These are phyloP conservation scores for Cheiracanthium punctorium DNA, from an alignment of 2,888 invertebrate species.

Conservation along the genomic window DNA sequence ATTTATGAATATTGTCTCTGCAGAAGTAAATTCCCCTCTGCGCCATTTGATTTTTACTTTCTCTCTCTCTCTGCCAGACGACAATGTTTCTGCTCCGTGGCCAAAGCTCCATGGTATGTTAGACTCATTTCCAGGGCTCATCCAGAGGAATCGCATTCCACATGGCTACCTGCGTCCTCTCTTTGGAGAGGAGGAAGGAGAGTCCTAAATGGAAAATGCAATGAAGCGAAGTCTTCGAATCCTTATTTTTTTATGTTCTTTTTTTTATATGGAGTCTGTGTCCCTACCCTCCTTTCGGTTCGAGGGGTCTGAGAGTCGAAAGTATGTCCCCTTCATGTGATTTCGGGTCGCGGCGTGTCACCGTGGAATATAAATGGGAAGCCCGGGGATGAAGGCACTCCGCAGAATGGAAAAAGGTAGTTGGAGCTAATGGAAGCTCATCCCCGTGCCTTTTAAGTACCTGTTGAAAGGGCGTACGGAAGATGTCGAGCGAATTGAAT, in stretches of 20 bases:
- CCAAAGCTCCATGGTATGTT: conserved; percentile 24
- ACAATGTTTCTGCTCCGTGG: conserved; percentile 35
- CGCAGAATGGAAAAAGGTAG: conserved; percentile 33
- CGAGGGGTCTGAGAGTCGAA: neutral
- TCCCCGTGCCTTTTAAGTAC: neutral
- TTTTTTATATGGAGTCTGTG: no score
- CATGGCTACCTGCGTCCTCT: conserved; percentile 44
- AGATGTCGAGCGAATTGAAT: conserved; percentile 7
- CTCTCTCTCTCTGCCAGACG: neutral
- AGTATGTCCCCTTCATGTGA: conserved; percentile 45
- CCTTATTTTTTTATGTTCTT: conserved; percentile 8
- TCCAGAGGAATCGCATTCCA: conserved; percentile 48
- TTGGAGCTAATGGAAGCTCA: conserved; percentile 46
- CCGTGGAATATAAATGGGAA: conserved; percentile 37
- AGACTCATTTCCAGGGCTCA: conserved; percentile 27
- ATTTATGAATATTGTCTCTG: neutral
- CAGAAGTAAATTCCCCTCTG: neutral
- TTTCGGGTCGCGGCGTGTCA: conserved; percentile 45
- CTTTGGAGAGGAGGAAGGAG: neutral
- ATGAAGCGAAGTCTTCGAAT: conserved; percentile 34
- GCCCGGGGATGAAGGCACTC: conserved; percentile 23
- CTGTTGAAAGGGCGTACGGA: neutral
- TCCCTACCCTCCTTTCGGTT: neutral
- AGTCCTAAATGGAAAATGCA: conserved; percentile 62
- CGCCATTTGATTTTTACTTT: neutral